Percentiles rank a stretch among this genome's conserved stretches.
Evolutionary conservation across 2,888 invertebrate species (phyloP).

Genomic region (Tholera decimalis): DNA sequence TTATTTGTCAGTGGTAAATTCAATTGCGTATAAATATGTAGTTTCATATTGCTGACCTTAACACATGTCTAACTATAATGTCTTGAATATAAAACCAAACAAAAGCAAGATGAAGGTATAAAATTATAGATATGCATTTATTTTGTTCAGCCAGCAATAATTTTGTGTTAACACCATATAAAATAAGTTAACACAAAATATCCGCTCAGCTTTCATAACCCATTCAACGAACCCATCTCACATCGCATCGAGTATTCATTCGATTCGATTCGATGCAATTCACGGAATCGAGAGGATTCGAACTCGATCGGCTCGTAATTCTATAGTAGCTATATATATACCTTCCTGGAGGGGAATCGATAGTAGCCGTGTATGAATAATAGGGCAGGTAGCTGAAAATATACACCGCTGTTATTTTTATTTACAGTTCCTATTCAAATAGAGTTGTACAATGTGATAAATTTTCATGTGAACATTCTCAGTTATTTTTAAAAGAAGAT

Average conservation of each 20-base stretch:
- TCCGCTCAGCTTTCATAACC: not conserved
- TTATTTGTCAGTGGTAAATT: no score
- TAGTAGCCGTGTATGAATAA: conserved; percentile 22
- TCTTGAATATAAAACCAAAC: no score
- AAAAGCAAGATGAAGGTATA: no score
- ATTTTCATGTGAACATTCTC: not conserved
- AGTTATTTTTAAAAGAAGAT: no score
- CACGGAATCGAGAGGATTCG: conserved; percentile 30
- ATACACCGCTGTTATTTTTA: not conserved
- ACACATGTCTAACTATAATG: no score
- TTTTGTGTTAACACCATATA: not conserved
- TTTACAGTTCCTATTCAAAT: not conserved
- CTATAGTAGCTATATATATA: conserved; percentile 35
- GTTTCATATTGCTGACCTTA: no score
- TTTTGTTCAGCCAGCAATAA: no score
- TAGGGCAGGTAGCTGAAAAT: conserved; percentile 8
- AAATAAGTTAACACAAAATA: conserved; percentile 9
- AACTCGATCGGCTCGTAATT: conserved; percentile 38
- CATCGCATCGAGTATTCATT: conserved; percentile 41
- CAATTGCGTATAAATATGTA: no score
- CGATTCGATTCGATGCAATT: conserved; percentile 33
- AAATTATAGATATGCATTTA: no score
- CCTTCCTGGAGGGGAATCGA: conserved; percentile 32
- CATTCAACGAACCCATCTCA: conserved; percentile 14
- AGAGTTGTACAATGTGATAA: not conserved